Evolutionary conservation across 2,797 vertebrate genomes (phyloP), one percentile per base, ranked within the genome.

Genomic region (Acanthopagrus latus): DNA sequence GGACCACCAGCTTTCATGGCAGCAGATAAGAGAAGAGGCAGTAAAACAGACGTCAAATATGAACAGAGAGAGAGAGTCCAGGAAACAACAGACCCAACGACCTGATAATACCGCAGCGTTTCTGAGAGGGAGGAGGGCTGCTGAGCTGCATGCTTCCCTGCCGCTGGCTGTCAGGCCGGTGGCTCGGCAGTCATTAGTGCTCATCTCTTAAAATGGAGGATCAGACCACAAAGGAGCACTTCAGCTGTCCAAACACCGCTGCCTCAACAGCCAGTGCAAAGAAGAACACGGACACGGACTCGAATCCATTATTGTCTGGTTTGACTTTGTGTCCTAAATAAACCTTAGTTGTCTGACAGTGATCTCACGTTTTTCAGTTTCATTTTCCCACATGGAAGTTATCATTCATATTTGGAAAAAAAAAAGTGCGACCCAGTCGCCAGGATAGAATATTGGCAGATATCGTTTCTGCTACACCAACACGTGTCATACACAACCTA

Each of bases 191-290:
- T 74, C 64, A 71, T 82, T 65, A 81, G 64, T 4, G 64, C 62
- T 64, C 71, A 46, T 74, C 80, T 80, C 48, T 52, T 68, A 82
- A 79, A 86, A 82, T 72, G 67, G 63, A 82, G 58, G 50, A 64
- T 67, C 55, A 33, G 57, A 78, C 60, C 66, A 72, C 48, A 27
- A 7, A 72, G 72, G 70, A 74, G 76, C 80, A 64, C 74, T 85
- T 78, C 71, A 64, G 10, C 38, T 73, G 21, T 81, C 78, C 72
- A 71, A 64, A 83, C 80, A 81, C 63, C 23, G 41, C 73, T 33
- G 44, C 59, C 54, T 76, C 25, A 59, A 43, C 55, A 12, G 74
- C 43, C 62, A 38, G 44, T 2, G 25, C 33, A 52, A 25, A 38
- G 55, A 50, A 6, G 69, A 58, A 50, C 46, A 23, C 13, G 43